These are phyloP conservation scores for Diploptera punctata DNA, from an alignment of 2,888 invertebrate species.

Conservation along the genomic window DNA sequence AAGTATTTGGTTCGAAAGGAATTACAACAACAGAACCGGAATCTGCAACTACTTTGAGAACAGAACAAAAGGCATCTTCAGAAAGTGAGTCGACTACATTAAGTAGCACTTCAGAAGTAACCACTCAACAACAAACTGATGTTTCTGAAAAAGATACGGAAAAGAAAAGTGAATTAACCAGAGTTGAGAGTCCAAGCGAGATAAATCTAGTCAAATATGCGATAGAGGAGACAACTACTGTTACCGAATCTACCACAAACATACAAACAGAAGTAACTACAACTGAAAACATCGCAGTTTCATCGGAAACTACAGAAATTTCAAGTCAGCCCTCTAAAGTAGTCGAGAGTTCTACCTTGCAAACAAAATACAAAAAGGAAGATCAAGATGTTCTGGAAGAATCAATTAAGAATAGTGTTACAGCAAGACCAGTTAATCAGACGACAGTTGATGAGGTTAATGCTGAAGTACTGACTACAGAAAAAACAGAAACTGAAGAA, in stretches of 20 bases:
- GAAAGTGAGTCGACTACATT: no score
- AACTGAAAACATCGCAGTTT: not conserved
- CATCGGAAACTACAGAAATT: not conserved
- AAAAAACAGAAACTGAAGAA: not conserved
- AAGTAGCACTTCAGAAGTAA: not conserved
- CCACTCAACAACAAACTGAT: not conserved
- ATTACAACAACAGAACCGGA: no score
- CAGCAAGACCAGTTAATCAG: not conserved
- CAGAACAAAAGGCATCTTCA: not conserved
- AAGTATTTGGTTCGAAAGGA: no score
- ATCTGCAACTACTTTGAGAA: not conserved
- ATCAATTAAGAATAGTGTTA: not conserved
- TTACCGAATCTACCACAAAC: constrained; percentile 3
- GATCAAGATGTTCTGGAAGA: not conserved
- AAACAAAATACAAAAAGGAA: constrained; percentile 6
- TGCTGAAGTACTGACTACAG: no score
- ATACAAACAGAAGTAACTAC: constrained; percentile 34
- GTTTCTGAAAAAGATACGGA: no score
- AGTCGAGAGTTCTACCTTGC: not conserved
- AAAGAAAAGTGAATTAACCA: no score
- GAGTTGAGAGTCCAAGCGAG: not conserved
- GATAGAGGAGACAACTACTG: no score
- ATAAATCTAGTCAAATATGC: no score
- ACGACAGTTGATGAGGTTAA: not conserved
- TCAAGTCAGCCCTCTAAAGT: not conserved